phyloP scores from a whole-genome alignment of 2,797 vertebrate genomes.

The Coilia nasus region DNA sequence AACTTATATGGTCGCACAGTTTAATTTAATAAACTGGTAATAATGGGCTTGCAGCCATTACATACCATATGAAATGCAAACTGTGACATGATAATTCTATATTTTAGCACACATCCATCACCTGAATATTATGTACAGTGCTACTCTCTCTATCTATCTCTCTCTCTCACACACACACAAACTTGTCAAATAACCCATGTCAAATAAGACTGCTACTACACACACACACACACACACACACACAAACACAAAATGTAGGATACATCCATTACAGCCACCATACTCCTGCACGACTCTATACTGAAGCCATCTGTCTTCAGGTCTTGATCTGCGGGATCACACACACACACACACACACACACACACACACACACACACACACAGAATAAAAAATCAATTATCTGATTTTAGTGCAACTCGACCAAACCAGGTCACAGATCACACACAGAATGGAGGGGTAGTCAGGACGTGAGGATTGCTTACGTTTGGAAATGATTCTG shows the following conservation, averaged over 20 bases:
- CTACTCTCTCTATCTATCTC: not conserved
- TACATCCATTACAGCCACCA: constrained; percentile 98
- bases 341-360: not conserved
- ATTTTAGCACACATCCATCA: no score
- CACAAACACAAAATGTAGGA: constrained; percentile 67
- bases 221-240: not conserved
- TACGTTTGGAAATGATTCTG: constrained; percentile 86
- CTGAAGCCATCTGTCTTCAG: constrained; percentile 89
- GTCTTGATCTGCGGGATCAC: constrained; percentile 76
- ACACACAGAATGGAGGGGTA: not conserved
- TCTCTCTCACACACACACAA: not conserved
- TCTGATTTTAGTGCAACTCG: not conserved
- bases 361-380: not conserved
- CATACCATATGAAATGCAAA: no score
- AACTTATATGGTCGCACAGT: not conserved
- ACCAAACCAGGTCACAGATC: not conserved
- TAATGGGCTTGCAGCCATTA: no score
- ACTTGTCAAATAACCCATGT: no score
- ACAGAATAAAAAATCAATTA: not conserved
- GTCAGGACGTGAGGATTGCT: constrained; percentile 52
- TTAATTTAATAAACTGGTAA: no score
- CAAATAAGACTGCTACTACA: not conserved
- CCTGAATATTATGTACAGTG: not conserved
- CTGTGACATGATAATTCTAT: no score
- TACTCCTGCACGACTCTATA: constrained; percentile 93